Conservation (phyloP, 2,113 vertebrate genomes). For the Edolisoma coerulescens region DNA sequence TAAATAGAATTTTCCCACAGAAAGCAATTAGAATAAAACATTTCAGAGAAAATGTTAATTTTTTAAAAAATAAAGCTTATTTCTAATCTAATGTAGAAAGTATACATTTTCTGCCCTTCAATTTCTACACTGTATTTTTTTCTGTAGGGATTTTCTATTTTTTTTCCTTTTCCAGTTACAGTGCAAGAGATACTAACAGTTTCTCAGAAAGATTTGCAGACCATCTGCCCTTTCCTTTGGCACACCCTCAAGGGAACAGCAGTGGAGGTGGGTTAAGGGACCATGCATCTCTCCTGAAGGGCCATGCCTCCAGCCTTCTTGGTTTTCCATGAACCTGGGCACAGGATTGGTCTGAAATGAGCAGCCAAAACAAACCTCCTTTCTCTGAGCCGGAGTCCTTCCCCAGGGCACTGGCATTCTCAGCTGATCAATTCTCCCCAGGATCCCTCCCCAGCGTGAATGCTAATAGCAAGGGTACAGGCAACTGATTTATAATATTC, state of each 20-base stretch:
- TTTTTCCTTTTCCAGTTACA: neutral
- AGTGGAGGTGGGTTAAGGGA: neutral
- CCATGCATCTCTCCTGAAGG: accelerated
- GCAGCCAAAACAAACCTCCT: neutral
- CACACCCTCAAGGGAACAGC: neutral
- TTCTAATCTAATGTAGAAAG: neutral
- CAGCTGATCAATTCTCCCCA: slow-evolving; percentile 15
- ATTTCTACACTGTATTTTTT: neutral
- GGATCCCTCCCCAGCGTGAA: neutral
- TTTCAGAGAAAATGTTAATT: neutral
- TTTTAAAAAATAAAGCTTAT: neutral
- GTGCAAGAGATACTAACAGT: neutral
- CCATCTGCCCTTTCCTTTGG: neutral
- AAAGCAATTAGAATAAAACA: neutral
- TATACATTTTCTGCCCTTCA: neutral
- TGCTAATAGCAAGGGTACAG: slow-evolving; percentile 11
- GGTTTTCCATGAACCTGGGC: neutral
- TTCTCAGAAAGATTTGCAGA: neutral
- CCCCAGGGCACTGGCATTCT: neutral
- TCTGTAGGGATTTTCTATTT: neutral
- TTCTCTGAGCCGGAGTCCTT: neutral
- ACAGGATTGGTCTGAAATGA: neutral
- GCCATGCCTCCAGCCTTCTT: neutral
- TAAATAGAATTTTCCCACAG: neutral
- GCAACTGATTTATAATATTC: slow-evolving; percentile 53